Base-by-base conservation (phyloP, 2,888 invertebrate genomes). In the Nemotelus pantherinus region DNA sequence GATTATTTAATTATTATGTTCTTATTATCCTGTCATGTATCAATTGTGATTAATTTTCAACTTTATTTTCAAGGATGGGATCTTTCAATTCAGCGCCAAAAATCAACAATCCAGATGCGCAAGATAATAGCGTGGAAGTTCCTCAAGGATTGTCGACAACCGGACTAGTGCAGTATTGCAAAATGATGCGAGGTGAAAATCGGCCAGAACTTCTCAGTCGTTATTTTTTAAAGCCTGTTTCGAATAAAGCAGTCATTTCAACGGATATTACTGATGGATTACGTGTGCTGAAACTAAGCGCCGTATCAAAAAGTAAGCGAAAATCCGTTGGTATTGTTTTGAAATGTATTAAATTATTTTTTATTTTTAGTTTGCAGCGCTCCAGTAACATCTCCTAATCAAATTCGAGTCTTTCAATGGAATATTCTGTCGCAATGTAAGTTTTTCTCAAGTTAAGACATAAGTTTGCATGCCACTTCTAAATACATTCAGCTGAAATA, bases 351-450 rank as follows among this genome's bases (percentile, higher is more conserved):
- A 39, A 48, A 50, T 43, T 76, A 68, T 63, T 64, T 63, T 72
- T 71, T 44, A 50, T 70, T 84, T 84, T 65, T 82, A 89, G 89
- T 86, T 77, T 88, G 88, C 83, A 89, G 88, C 82, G 87, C 88
- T 77, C 88, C 88, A 63, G 84, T 86, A 63, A 85, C 87, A 79
- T 87, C 86, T 82, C 88, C 88, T 76, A 84, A 88, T 80, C 86
- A 87, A 72, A 86, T 92, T 79, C 87, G 92, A 82, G 86, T 93
- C 71, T 87, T 93, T 80, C 92, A 93, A 82, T 93, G 93, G 93
- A 93, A 93, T 84, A 89, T 92, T 80, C 86, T 93, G 65, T 91
- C 93, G 25, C 93, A 93, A 89, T 90, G 93, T 93, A 88, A 86
- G 86, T 84, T 55, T 50, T 43, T 7, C n/a, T 25, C 25, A 25